Conservation (phyloP, 2,888 invertebrate species). For the Helleia helle region DNA sequence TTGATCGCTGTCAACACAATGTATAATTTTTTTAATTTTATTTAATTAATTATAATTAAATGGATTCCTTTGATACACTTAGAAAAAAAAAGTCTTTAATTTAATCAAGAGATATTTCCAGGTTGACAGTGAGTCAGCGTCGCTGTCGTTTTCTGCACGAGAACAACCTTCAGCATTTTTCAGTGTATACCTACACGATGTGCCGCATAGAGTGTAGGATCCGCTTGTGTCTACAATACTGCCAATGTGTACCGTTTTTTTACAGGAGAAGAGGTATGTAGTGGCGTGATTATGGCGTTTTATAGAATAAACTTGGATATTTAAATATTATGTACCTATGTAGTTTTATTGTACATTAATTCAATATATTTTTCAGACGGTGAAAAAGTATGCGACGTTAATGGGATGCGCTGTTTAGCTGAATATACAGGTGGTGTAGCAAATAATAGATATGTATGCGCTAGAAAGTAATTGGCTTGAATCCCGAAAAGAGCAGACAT, state of each 20-base stretch:
- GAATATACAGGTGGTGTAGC: constrained; percentile 63
- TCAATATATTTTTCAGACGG: constrained; percentile 62
- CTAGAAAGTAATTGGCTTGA: too few species aligned
- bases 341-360: too few species aligned
- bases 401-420: constrained; percentile 76
- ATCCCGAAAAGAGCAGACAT: too few species aligned
- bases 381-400: constrained; percentile 74
- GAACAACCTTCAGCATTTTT: constrained; percentile 76
- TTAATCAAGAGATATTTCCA: constrained; percentile 26
- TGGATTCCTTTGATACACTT: too few species aligned
- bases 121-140: constrained; percentile 76
- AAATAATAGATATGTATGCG: too few species aligned
- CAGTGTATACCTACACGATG: constrained; percentile 79
- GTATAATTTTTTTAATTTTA: too few species aligned
- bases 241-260: constrained; percentile 83
- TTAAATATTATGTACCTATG: too few species aligned
- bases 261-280: constrained; percentile 76
- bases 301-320: too few species aligned
- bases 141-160: constrained; percentile 80
- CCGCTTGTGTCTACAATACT: constrained; percentile 72
- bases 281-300: too few species aligned
- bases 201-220: constrained; percentile 83
- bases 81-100: too few species aligned
- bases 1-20: too few species aligned
- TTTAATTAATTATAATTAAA: too few species aligned